phyloP scores from a whole-genome alignment of 2,113 vertebrate species.

The Odocoileus hemionus region DNA sequence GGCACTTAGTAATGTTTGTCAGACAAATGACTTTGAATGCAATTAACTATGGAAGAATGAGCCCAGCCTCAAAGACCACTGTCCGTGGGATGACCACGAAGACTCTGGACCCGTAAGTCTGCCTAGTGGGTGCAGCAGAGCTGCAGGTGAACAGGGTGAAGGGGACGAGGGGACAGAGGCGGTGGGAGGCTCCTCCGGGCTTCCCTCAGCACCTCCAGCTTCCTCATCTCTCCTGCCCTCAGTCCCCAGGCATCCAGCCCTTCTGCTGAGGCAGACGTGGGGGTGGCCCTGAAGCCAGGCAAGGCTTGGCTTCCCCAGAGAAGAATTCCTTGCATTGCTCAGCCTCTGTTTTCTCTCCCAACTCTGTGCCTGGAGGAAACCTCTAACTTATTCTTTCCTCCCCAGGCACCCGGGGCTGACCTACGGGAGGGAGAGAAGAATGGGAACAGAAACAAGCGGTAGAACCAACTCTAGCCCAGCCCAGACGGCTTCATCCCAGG shows the following conservation, averaged over 20 bases:
- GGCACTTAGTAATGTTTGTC: background rate
- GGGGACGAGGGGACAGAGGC: background rate
- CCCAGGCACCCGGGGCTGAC: background rate
- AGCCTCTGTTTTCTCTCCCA: conserved; percentile 40
- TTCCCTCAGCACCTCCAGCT: background rate
- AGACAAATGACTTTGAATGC: background rate
- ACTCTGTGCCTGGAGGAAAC: background rate
- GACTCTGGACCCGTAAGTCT: background rate
- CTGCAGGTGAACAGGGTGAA: background rate
- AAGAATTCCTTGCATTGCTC: conserved; percentile 62
- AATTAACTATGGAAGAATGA: background rate
- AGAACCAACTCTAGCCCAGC: background rate
- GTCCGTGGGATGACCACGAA: background rate
- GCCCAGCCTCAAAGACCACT: background rate
- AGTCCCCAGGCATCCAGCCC: background rate
- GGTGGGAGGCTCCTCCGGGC: background rate
- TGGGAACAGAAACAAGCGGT: background rate
- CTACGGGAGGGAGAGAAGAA: background rate
- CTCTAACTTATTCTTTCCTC: background rate
- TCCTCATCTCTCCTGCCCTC: background rate
- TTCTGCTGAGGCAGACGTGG: background rate
- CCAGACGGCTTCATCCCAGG: background rate
- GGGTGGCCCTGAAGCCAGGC: conserved; percentile 1
- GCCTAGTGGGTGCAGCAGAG: background rate
- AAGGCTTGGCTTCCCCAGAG: conserved; percentile 44